Percentiles rank a stretch among this genome's conserved stretches.
Evolutionary conservation across 2,888 invertebrate genomes (phyloP).

Genomic region (Eurois occulta): DNA sequence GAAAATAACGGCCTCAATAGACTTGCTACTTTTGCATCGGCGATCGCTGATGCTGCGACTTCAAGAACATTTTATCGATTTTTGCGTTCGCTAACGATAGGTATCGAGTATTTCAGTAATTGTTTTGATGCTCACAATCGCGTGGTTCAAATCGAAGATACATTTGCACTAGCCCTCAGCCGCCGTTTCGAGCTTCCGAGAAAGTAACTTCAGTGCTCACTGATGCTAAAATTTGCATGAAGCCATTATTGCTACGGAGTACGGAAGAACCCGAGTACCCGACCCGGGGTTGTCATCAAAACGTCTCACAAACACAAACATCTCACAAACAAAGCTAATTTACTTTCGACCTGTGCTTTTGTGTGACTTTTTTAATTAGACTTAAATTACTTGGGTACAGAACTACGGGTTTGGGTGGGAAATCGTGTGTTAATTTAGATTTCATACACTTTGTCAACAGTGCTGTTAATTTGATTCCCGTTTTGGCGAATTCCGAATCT

Average conservation of each 20-base stretch:
- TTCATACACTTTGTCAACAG: constrained; percentile 14
- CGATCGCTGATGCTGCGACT: not conserved
- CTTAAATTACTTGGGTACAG: constrained; percentile 3
- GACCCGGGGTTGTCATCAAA: constrained; percentile 10
- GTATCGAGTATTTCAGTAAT: not conserved
- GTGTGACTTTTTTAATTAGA: constrained; percentile 8
- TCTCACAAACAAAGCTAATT: constrained; percentile 35
- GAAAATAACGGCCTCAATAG: not conserved
- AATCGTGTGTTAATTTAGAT: constrained; percentile 25
- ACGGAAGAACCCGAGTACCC: not conserved
- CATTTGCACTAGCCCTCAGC: not conserved
- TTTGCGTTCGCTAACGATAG: not conserved
- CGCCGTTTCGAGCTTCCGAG: not conserved
- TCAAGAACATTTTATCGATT: not conserved
- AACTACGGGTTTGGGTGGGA: not conserved
- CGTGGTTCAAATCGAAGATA: not conserved
- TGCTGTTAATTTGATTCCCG: constrained; percentile 19
- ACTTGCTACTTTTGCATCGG: not conserved
- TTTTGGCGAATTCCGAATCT: constrained; percentile 7
- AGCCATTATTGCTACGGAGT: not conserved
- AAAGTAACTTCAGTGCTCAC: not conserved
- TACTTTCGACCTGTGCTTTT: constrained; percentile 8
- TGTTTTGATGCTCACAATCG: not conserved
- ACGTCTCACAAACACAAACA: constrained; percentile 20
- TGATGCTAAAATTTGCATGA: not conserved